Evolutionary conservation across 2,888 invertebrate genomes (phyloP), one percentile per base, ranked within the genome.

Genomic region (Latrodectus elegans): DNA sequence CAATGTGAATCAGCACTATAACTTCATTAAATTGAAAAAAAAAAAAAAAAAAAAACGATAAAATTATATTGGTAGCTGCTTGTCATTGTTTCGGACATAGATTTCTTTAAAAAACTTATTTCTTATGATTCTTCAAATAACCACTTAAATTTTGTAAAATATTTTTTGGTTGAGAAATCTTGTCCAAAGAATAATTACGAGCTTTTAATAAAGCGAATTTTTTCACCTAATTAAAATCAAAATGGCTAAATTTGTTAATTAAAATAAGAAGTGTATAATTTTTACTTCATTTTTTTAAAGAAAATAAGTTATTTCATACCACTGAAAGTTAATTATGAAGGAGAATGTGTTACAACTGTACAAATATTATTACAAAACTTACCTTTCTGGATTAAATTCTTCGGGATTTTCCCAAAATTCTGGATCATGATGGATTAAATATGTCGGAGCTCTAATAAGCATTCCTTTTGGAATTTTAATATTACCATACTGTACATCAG

Each of bases 381-480:
- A 89, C 89, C 89, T 89, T 68, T 89, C 89, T 4, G 89, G 89
- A n/a, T 78, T 74, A 64, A 89, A 89, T n/a, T 51, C 72, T 55
- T 89, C 82, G 1, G 89, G 89, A 49, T 89, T 86, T 4, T 60
- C 38, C 89, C 89, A 89, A 38, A 75, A 79, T 9, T 89, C 86
- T 2, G 89, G 79, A 67, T 89, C 89, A 26, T 86, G 86, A 26
- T 89, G 89, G 14, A 89, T 60, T 10, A 83, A 26, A 55, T 83
- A 74, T 51, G 79, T 82, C 0, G 89, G 89, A 14, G 84, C 85
- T 52, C 83, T 85, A 64, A 85, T 74, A 4, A 83, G 53, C n/a
- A 52, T 85, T 2, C 83, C 89, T 67, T 89, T 85, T 4, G 89
- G 85, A 10, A 89, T 89, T 38, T 74, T 74, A 12, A 85, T 15